Base-by-base conservation (phyloP, 2,888 invertebrate genomes). In the Drosophila mayaguana region DNA sequence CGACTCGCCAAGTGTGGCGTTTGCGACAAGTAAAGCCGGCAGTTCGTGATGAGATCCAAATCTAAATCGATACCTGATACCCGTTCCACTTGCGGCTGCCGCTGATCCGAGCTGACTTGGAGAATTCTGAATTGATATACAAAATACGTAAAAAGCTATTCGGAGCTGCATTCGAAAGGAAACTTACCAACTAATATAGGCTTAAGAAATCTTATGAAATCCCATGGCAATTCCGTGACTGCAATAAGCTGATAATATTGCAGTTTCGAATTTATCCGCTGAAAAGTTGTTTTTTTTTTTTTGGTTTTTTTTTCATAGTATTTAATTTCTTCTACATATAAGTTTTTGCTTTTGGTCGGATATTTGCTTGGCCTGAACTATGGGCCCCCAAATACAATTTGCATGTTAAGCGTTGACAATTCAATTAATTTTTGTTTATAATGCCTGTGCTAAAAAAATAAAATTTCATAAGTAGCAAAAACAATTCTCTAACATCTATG, bases 351-450 rank as follows among this genome's bases (percentile, higher is more conserved):
- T 34, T 40, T 40, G 14, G 38, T n/a, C 20, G 8, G n/a, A 9
- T 53, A 34, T 60, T 63, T 43, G 42, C 34, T 25, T 67, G 71
- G 38, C 60, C 40, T 53, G 75, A 63, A 63, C 66, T 62, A 43
- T 56, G 63, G 66, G 64, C 61, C 59, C 34, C 25, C 51, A 63
- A 63, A 54, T 51, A 38, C 51, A 46, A 61, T 65, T 72, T 62
- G 50, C 79, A 63, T 65, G 56, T 70, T 63, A 50, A 72, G 61
- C 61, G 75, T 80, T 85, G 83, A 83, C 86, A 86, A 78, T 83
- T 82, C 70, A 83, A 83, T 83, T 83, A 83, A 83, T 64, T 80
- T 78, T 66, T 65, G 69, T 66, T 69, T 62, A 62, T 66, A 66
- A 66, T 72, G 62, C 60, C 50, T 43, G 11, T 46, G 55, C 46